Percentiles rank a stretch among this genome's conserved stretches.
Evolutionary conservation across 2,113 vertebrate genomes (phyloP).

Genomic region (Amblyornis subalaris): DNA sequence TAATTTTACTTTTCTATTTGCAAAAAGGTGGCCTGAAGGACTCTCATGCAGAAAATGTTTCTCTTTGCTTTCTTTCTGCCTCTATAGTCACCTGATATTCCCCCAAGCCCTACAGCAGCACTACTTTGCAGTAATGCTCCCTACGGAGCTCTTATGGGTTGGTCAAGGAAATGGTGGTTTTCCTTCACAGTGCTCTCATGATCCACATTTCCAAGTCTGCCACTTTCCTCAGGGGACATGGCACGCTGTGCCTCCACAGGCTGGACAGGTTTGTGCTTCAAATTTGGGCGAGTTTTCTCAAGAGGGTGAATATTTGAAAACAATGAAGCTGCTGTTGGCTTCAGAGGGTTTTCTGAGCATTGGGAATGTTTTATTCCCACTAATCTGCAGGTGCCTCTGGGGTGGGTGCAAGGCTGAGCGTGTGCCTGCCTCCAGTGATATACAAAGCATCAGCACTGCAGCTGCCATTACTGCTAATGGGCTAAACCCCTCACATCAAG

Average conservation of each 20-base stretch:
- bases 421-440: neutral
- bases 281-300: neutral
- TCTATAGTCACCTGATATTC: neutral
- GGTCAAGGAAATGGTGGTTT: neutral
- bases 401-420: neutral
- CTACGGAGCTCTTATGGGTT: neutral
- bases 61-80: neutral
- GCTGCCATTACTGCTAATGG: neutral
- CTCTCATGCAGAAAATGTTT: neutral
- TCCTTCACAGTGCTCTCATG: rapidly evolving
- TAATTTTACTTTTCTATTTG: neutral
- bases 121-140: neutral
- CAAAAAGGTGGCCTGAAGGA: neutral
- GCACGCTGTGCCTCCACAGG: neutral
- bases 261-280: neutral
- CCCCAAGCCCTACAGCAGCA: neutral
- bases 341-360: neutral
- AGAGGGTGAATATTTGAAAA: neutral
- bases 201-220: neutral
- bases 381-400: neutral
- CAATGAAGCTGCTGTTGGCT: neutral
- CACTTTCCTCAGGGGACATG: neutral
- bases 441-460: neutral
- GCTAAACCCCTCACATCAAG: neutral
- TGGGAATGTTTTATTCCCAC: neutral